Conservation (phyloP, 2,113 vertebrate genomes). For the Choloepus hoffmanni region DNA sequence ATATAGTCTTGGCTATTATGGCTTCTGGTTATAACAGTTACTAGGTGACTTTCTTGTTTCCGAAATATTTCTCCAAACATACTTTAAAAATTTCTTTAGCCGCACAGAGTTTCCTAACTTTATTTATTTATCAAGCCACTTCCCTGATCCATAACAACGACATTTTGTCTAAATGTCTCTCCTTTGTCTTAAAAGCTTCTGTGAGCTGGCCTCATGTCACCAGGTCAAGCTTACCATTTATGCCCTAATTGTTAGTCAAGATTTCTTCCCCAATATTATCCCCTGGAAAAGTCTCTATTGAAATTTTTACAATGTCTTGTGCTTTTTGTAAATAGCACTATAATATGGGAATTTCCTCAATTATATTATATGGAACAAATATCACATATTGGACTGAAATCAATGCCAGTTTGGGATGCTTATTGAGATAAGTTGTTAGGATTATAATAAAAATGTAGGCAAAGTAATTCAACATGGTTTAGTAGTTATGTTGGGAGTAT, state of each 20-base stretch:
- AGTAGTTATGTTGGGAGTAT: not conserved
- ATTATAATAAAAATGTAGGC: not conserved
- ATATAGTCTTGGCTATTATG: not conserved
- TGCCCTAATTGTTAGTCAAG: not conserved
- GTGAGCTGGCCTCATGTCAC: not conserved
- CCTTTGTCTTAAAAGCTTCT: not conserved
- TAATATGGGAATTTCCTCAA: not conserved
- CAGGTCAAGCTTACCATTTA: not conserved
- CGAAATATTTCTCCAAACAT: not conserved
- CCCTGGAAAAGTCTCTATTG: not conserved
- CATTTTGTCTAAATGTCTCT: not conserved
- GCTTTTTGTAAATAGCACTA: not conserved
- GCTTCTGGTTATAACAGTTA: not conserved
- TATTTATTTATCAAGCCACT: not conserved
- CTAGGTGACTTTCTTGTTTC: slow-evolving; percentile 17
- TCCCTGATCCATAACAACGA: not conserved
- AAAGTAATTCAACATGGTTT: not conserved
- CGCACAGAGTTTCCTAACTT: not conserved
- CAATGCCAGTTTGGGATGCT: not conserved
- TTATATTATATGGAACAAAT: not conserved
- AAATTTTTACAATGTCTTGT: not conserved
- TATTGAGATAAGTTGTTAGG: not conserved
- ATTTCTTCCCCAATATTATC: not conserved
- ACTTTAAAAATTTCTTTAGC: slow-evolving; percentile 21
- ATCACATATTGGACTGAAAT: not conserved